Percentiles rank a stretch among this genome's conserved stretches.
These are phyloP conservation scores for Conistra vaccinii DNA, from an alignment of 2,888 invertebrate genomes.

Conservation along the genomic window DNA sequence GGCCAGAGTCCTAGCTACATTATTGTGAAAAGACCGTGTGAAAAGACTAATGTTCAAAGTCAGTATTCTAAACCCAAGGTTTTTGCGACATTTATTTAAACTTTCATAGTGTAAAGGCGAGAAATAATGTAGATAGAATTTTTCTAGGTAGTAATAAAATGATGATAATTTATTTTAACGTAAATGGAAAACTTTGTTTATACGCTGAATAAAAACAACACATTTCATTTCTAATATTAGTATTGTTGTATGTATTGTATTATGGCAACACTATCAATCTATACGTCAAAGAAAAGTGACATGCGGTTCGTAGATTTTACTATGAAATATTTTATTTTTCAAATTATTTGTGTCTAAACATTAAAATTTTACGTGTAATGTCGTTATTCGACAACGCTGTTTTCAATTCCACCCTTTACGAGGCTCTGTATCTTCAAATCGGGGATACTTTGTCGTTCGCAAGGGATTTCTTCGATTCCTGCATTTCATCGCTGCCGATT, in stretches of 20 bases:
- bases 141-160: neutral
- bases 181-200: neutral
- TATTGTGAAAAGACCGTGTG: neutral
- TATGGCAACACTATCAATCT: slow-evolving; percentile 23
- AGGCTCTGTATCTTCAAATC: slow-evolving; percentile 88
- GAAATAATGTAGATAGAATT: neutral
- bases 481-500: slow-evolving; percentile 84
- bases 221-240: neutral
- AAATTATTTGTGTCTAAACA: slow-evolving; percentile 59
- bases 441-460: slow-evolving; percentile 87
- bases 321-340: slow-evolving; percentile 73
- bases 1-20: neutral
- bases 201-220: neutral
- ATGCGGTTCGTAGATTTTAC: slow-evolving; percentile 68
- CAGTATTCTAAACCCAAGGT: neutral
- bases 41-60: neutral
- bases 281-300: slow-evolving; percentile 59
- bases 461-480: slow-evolving; percentile 85
- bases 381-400: slow-evolving; percentile 88
- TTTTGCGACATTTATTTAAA: no score
- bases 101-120: neutral
- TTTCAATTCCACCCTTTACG: slow-evolving; percentile 89
- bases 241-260: no score
- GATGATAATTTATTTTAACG: neutral
- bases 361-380: slow-evolving; percentile 83